A percentile compares a stretch with the other conserved stretches of the same genome.
Conservation (phyloP, 2,113 vertebrate species). For the Leptosomus discolor region DNA sequence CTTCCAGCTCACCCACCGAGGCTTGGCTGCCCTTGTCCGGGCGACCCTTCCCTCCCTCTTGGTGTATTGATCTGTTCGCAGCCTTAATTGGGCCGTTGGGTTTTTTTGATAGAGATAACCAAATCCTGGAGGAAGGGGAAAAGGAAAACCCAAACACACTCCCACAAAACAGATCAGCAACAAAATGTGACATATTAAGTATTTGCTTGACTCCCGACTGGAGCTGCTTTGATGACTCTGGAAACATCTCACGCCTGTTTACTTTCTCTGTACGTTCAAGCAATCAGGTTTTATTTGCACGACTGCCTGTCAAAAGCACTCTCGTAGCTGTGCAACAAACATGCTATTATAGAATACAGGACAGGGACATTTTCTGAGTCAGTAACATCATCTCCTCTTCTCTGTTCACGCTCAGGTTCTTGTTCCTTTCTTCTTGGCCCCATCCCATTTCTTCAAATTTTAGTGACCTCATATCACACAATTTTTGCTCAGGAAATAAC, state of each 20-base stretch:
- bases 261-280: background rate
- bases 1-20: background rate
- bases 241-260: background rate
- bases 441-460: background rate
- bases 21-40: background rate
- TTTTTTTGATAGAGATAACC: background rate
- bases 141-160: background rate
- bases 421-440: background rate
- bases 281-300: background rate
- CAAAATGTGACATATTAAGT: background rate
- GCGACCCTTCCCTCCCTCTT: background rate
- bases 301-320: background rate
- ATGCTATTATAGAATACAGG: background rate
- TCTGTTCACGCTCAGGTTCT: background rate
- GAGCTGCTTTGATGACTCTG: background rate
- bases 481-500: constrained; percentile 23
- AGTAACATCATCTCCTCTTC: background rate
- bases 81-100: background rate
- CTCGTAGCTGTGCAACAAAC: background rate
- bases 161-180: background rate
- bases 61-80: background rate
- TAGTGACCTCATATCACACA: background rate
- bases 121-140: fast-evolving
- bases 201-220: background rate
- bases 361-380: background rate